phyloP scores from a whole-genome alignment of 2,888 invertebrate species.

The Meganola albula region DNA sequence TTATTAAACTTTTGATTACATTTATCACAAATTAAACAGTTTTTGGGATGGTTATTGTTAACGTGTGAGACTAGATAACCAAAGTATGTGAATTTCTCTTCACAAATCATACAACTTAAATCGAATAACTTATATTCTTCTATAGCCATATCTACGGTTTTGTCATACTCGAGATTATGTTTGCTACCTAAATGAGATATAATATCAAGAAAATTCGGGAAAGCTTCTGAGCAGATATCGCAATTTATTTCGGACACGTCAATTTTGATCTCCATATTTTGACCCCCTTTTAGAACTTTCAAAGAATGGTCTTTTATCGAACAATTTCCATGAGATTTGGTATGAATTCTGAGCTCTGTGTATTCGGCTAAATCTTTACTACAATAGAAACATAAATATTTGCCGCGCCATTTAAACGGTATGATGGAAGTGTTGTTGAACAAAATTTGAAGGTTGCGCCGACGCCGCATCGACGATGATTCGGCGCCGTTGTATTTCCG shows the following conservation, averaged over 20 bases:
- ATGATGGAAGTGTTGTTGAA: slow-evolving; percentile 68
- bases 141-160: slow-evolving; percentile 59
- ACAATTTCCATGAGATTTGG: slow-evolving; percentile 57
- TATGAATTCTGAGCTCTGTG: slow-evolving; percentile 52
- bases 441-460: slow-evolving; percentile 60
- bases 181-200: slow-evolving; percentile 47
- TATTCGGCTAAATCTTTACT: slow-evolving; percentile 58
- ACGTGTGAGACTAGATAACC: slow-evolving; percentile 66
- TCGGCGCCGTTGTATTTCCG: slow-evolving; percentile 55
- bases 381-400: slow-evolving; percentile 67
- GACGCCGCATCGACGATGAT: slow-evolving; percentile 61
- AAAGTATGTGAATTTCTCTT: slow-evolving; percentile 59
- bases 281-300: slow-evolving; percentile 62
- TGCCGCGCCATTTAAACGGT: slow-evolving; percentile 72
- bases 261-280: slow-evolving; percentile 69
- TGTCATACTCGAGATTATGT: slow-evolving; percentile 58
- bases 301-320: slow-evolving; percentile 60
- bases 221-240: slow-evolving; percentile 48
- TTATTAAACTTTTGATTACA: slow-evolving; percentile 68
- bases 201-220: slow-evolving; percentile 40
- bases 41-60: slow-evolving; percentile 61
- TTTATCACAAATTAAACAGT: slow-evolving; percentile 61
- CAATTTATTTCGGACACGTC: slow-evolving; percentile 60
- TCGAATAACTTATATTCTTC: slow-evolving; percentile 57
- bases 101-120: slow-evolving; percentile 52